A percentile compares a stretch with the other conserved stretches of the same genome.
phyloP scores from a whole-genome alignment of 2,113 vertebrate species.

The Lonchura striata region DNA sequence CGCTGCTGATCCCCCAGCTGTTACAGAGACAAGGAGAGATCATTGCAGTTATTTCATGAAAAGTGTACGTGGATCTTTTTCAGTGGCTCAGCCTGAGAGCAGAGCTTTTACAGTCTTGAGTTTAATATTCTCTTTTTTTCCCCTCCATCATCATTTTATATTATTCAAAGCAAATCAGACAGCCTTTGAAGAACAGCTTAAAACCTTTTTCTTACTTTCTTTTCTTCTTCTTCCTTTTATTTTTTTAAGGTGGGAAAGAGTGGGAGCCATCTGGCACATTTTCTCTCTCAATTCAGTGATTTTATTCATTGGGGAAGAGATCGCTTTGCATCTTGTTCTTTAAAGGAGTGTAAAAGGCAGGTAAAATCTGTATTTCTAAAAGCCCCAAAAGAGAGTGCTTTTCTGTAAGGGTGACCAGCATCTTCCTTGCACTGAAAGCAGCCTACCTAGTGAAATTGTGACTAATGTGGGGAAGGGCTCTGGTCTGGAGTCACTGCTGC shows the following conservation, averaged over 20 bases:
- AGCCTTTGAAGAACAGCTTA: constrained; percentile 69
- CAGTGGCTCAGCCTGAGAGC: constrained; percentile 1
- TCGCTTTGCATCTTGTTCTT: constrained; percentile 4
- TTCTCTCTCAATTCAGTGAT: constrained; percentile 26
- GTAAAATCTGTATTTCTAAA: constrained; percentile 27
- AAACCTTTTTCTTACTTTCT: constrained; percentile 32
- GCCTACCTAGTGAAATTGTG: not conserved
- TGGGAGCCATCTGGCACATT: constrained; percentile 24
- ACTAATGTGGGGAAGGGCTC: not conserved
- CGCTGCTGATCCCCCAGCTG: not conserved
- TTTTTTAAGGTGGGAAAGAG: not conserved
- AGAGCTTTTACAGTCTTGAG: constrained; percentile 50
- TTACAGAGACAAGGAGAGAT: not conserved
- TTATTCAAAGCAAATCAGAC: constrained; percentile 72
- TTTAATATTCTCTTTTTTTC: constrained; percentile 71
- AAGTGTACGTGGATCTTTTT: constrained; percentile 4
- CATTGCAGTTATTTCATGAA: constrained; percentile 35
- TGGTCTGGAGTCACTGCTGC: not conserved
- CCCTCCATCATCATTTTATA: constrained; percentile 64
- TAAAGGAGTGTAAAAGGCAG: constrained; percentile 33
- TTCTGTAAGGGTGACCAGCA: not conserved
- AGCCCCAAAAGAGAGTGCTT: not conserved
- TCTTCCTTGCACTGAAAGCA: not conserved
- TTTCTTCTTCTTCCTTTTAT: not conserved
- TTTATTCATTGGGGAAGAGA: constrained; percentile 55